Evolutionary conservation across 2,888 invertebrate species (phyloP).

Genomic region (Tenodera sinensis): DNA sequence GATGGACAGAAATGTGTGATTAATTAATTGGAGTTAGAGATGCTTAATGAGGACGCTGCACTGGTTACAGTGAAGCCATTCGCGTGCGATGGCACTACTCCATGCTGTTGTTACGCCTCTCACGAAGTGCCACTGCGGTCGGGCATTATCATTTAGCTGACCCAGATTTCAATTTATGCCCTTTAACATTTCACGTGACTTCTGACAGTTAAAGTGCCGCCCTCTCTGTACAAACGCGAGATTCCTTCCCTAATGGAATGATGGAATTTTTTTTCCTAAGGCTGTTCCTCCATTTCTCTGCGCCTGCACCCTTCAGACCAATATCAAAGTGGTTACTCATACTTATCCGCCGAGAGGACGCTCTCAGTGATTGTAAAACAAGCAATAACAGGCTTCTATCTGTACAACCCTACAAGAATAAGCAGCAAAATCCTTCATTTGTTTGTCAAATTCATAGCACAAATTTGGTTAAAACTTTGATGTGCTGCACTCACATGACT

Average conservation of each 20-base stretch:
- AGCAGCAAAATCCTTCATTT: no score
- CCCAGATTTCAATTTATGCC: not conserved
- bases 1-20: no score
- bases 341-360: not conserved
- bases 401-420: no score
- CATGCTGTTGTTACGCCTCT: not conserved
- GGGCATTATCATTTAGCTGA: not conserved
- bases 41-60: no score
- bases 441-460: no score
- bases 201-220: not conserved
- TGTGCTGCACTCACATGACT: no score
- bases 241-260: not conserved
- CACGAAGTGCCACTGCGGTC: not conserved
- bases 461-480: no score
- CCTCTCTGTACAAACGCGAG: not conserved
- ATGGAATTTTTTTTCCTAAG: not conserved
- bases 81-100: not conserved
- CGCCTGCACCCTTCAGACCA: not conserved
- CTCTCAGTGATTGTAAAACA: no score
- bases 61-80: not conserved
- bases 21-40: no score
- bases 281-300: not conserved
- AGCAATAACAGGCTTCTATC: no score
- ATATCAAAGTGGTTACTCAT: not conserved
- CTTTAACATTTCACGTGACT: not conserved